Evolutionary conservation across 2,888 invertebrate species (phyloP), one percentile per base, ranked within the genome.

Genomic region (Andrena hattorfiana): DNA sequence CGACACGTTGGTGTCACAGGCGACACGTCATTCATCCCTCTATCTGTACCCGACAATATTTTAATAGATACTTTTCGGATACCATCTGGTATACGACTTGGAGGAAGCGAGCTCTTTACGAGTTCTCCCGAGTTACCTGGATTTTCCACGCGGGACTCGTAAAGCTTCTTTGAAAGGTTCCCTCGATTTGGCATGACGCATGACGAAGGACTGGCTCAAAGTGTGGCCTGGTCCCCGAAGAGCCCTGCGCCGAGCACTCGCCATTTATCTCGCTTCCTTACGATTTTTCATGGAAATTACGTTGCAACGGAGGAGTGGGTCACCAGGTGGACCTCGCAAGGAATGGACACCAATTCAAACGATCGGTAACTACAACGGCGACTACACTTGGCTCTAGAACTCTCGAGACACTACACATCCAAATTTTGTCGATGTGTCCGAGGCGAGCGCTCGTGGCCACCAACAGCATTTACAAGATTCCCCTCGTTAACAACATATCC

Each of bases 261-360:
- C 85, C 75, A 84, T 85, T 84, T 85, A 84, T 84, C 81, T 78
- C 62, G 32, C 60, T n/a, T 66, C 54, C 60, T 75, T 75, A 60
- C 77, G 70, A 84, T 84, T 85, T 72, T 51, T 76, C 73, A 54
- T 84, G 81, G 76, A 84, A 81, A 78, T 85, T 73, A 70, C 66
- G 49, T 26, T 0, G n/a, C 42, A 26, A n/a, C 2, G 59, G 60
- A 60, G 48, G 32, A 66, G 54, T 32, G 68, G 56, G 16, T 35
- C 51, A 23, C 23, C 42, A 4, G 23, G 30, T 72, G 68, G 68
- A 42, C 56, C 48, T 2, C 10, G 64, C 13, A 56, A 20, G 10
- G 4, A 56, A 56, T 26, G 20, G 10, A 23, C 23, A 26, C 23
- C 23, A 16, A 42, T 42, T 42, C 4, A 5, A 42, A 42, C 16